Base-by-base conservation (phyloP, 1,140 invertebrate species). In the Drosophila tropicalis region DNA sequence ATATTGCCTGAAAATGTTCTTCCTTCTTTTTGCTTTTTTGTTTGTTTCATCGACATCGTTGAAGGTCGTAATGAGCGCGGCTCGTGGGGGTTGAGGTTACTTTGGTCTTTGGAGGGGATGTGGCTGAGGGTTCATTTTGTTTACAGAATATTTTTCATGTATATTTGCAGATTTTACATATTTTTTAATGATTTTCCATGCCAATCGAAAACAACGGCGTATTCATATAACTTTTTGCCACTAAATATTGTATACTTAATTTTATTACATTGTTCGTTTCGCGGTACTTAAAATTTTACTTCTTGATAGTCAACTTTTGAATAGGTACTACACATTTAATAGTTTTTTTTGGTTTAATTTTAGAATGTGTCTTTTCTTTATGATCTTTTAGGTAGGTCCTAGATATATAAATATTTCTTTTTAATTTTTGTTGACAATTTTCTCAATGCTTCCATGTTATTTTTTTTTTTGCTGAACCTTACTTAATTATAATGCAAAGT, bases 81-180 rank as follows among this genome's bases (percentile, higher is more conserved):
- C 19, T 19, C n/a, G 32, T 32, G 15, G 15, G 57, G 51, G 55
- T 32, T 32, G 55, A 34, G 25, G 25, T 10, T 29, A 32, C 7
- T 34, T 3, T 5, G 55, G 5, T 57, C 17, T 32, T 40, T 25
- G 25, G 6, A 32, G 6, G 39, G 39, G 3, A 41, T 29, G 44
- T 15, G 67, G 13, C n/a, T 41, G 72, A 29, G 60, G 44, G 73
- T 65, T 70, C 67, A 41, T 81, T 86, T 85, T 87, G 83, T 83
- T 83, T 71, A 72, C 74, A 81, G 67, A 80, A 83, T 83, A 80
- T 87, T 79, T 51, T 89, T 80, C 70, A 63, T 87, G 84, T 80
- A 83, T 74, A 71, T 89, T 83, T 76, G 65, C 70, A 79, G 76
- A 76, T 82, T 87, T 86, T 83, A 76, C 63, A 76, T 68, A 76